Percentiles rank a stretch among this genome's conserved stretches.
phyloP scores from a whole-genome alignment of 2,797 vertebrate genomes.

The Gymnothorax javanicus region DNA sequence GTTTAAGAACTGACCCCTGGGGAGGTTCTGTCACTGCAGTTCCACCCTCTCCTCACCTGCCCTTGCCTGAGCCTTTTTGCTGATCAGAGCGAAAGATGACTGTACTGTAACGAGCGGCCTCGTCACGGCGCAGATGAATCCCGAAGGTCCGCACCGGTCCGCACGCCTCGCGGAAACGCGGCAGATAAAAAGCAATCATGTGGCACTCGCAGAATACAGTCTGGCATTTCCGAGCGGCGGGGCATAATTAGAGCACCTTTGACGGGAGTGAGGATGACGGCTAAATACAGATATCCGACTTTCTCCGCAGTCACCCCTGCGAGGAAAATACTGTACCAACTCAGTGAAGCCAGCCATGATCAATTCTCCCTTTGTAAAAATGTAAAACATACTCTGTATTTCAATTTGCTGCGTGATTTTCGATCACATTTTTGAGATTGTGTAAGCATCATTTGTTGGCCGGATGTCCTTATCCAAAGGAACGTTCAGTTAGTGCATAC shows the following conservation, averaged over 20 bases:
- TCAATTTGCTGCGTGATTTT: not conserved
- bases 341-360: not conserved
- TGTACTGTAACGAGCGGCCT: conserved; percentile 62
- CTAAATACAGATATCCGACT: conserved; percentile 78
- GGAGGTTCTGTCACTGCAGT: too few relatives aligned
- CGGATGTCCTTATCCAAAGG: too few relatives aligned
- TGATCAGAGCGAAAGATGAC: conserved; percentile 64
- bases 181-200: conserved; percentile 86
- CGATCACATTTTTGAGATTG: too few relatives aligned
- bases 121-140: conserved; percentile 80
- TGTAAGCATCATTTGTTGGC: too few relatives aligned
- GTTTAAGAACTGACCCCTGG: too few relatives aligned
- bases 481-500: too few relatives aligned
- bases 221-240: conserved; percentile 82
- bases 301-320: conserved; percentile 48
- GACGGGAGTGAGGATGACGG: conserved; percentile 81
- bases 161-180: conserved; percentile 72
- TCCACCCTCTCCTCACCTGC: conserved; percentile 42
- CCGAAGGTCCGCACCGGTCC: conserved; percentile 77
- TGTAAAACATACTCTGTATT: not conserved
- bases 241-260: conserved; percentile 82
- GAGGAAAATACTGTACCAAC: not conserved
- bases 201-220: conserved; percentile 84
- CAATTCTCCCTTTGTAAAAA: not conserved
- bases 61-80: conserved; percentile 77